Conservation (phyloP, 2,113 vertebrate genomes). For the Anas platyrhynchos region DNA sequence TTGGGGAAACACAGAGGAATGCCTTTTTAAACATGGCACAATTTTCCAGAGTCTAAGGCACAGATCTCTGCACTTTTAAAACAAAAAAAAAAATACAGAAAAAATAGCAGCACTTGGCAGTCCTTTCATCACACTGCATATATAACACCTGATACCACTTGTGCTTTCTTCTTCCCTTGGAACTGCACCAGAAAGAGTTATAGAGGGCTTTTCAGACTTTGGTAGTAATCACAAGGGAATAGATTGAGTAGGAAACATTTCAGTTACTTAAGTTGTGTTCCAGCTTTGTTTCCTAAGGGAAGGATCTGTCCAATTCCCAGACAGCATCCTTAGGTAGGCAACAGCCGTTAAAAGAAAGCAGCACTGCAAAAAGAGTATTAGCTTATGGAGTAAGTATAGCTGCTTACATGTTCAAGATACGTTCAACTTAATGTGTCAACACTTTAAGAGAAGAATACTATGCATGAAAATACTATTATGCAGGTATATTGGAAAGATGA, state of each 20-base stretch:
- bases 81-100: background rate
- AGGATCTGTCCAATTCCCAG: background rate
- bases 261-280: background rate
- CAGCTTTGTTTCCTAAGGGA: background rate
- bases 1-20: background rate
- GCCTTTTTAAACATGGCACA: background rate
- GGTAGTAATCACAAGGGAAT: accelerated
- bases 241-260: background rate
- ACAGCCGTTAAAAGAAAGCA: background rate
- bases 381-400: background rate
- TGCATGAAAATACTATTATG: background rate
- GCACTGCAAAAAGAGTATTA: background rate
- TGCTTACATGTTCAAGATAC: background rate
- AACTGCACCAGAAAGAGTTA: background rate
- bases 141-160: background rate
- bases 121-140: background rate
- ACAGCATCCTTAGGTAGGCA: background rate
- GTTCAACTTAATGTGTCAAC: background rate
- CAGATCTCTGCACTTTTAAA: background rate
- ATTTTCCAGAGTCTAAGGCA: background rate
- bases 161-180: background rate
- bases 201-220: background rate
- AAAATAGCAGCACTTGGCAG: background rate
- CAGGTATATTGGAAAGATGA: background rate
- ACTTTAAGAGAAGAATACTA: background rate